Base-by-base conservation (phyloP, 2,888 invertebrate genomes). In the Tetragnatha montana region DNA sequence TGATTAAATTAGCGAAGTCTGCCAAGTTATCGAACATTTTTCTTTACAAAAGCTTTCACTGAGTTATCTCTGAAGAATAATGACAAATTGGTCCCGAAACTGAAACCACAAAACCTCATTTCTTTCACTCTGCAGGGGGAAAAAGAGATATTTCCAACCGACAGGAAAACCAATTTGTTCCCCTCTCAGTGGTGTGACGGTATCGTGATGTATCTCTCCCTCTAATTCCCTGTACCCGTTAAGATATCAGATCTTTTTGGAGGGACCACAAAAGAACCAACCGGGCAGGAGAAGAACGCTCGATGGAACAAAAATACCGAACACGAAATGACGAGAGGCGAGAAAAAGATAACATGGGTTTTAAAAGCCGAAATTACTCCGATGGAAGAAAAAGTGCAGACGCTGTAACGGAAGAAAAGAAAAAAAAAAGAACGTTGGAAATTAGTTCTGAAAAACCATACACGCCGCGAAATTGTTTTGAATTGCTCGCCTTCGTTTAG, bases 381-480 rank as follows among this genome's bases (percentile, higher is more conserved):
- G 50, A 76, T 50, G 12, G 21, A 75, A 75, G 35, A 76, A 7
- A 51, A 82, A 82, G 51, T 73, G 71, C 12, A 73, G 21, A 73
- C 21, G 21, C 47, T 17, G 35, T 75, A 47, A 75, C 8, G 49
- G 49, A 49, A 76, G 17, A 76, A 4, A 47, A 49, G 49, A 7
- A 47, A 49, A 49, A 75, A 75, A 76, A 76, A 49, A 49, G 14
- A 76, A 22, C 73, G 22, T 21, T 60, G 81, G 73, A 79, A 85
- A 85, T 85, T 85, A 85, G 76, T 85, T 79, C 71, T 69, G 85
- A 79, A 78, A 85, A 85, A 85, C 78, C 60, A 79, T 78, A 85
- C 78, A 78, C 19, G 71, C 71, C 79, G 71, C 78, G 71, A 85
- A 85, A 85, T 85, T 85, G 85, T 85, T 85, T 85, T 85, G 85